These are phyloP conservation scores for Marronus borbonicus DNA, from an alignment of 2,888 invertebrate species.

Conservation along the genomic window DNA sequence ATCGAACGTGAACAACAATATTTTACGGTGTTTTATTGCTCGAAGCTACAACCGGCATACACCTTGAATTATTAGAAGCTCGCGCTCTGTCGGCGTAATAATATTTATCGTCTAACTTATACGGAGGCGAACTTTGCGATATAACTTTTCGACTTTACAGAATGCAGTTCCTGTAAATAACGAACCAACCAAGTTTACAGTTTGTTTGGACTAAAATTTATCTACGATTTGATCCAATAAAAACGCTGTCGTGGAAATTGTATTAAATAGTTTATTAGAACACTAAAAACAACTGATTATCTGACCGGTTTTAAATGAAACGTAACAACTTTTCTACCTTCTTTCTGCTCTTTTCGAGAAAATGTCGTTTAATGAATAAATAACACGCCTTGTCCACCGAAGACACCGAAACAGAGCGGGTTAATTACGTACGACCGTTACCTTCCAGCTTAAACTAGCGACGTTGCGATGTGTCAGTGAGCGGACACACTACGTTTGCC, in stretches of 20 bases:
- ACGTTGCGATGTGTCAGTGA: background rate
- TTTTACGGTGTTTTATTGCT: constrained; percentile 17
- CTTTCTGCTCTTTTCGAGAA: background rate
- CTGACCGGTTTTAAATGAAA: too few species aligned
- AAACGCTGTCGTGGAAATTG: too few species aligned
- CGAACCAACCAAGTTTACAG: too few species aligned
- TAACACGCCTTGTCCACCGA: background rate
- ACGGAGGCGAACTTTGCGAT: constrained; percentile 9
- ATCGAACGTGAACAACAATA: constrained; percentile 15
- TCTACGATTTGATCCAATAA: too few species aligned
- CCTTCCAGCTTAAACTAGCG: background rate
- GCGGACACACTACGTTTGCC: constrained; percentile 14
- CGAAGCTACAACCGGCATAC: background rate
- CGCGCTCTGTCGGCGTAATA: background rate
- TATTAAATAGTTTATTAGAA: too few species aligned
- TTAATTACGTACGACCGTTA: background rate
- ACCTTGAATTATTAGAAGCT: constrained; percentile 22
- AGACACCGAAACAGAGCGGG: too few species aligned
- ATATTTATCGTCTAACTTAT: constrained; percentile 13
- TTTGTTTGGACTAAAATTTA: too few species aligned
- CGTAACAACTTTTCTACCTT: too few species aligned
- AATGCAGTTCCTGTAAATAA: too few species aligned
- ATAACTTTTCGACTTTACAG: constrained; percentile 11
- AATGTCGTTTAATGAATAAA: constrained; percentile 5
- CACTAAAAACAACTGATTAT: too few species aligned